A percentile compares a stretch with the other conserved stretches of the same genome.
Evolutionary conservation across 2,888 invertebrate species (phyloP).

Genomic region (Phytoseiulus persimilis): DNA sequence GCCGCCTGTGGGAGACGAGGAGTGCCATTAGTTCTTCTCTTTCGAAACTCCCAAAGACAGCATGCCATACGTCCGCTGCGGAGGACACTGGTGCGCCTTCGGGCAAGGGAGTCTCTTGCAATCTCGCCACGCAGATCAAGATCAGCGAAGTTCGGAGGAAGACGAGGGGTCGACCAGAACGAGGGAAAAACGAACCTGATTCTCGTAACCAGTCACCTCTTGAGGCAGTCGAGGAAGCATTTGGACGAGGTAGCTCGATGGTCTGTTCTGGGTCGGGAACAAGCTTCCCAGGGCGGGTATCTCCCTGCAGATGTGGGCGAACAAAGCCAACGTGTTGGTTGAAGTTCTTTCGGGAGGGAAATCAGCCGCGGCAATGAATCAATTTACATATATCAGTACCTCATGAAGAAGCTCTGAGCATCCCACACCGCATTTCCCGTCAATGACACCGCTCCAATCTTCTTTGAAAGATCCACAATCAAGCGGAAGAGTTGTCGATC

Average conservation of each 20-base stretch:
- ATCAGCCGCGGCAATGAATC: background rate
- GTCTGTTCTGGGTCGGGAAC: background rate
- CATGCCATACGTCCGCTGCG: too few species aligned
- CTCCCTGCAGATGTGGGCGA: too few species aligned
- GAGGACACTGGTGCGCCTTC: too few species aligned
- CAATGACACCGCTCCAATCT: slow-evolving; percentile 49
- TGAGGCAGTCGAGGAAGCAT: slow-evolving; percentile 12
- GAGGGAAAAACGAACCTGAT: background rate
- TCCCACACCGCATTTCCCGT: background rate
- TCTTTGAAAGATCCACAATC: slow-evolving; percentile 67
- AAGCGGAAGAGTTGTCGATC: slow-evolving; percentile 68
- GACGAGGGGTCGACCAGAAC: slow-evolving; percentile 7
- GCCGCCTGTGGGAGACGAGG: slow-evolving; percentile 39
- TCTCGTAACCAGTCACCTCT: slow-evolving; percentile 27
- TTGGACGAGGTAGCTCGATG: background rate
- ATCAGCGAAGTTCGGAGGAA: too few species aligned
- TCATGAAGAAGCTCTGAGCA: slow-evolving; percentile 1
- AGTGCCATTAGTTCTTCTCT: too few species aligned
- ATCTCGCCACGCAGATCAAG: too few species aligned
- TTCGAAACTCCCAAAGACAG: too few species aligned
- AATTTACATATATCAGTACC: background rate
- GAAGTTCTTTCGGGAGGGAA: background rate
- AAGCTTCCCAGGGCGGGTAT: background rate
- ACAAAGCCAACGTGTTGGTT: too few species aligned
- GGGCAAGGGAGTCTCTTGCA: too few species aligned